phyloP scores from a whole-genome alignment of 2,113 vertebrate species.

The Cololabis saira region DNA sequence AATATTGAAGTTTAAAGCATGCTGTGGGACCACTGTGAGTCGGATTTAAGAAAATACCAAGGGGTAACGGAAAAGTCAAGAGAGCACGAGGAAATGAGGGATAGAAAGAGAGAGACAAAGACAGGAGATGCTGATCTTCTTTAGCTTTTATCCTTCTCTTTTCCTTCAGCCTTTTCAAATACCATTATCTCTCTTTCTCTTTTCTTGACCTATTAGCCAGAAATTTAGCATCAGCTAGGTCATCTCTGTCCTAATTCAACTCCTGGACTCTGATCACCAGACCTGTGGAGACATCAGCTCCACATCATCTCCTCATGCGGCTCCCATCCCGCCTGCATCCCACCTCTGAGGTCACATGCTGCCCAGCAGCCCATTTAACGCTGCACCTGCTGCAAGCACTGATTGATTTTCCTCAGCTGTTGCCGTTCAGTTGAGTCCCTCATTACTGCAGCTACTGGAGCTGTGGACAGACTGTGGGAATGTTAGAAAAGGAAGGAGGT shows the following conservation, averaged over 20 bases:
- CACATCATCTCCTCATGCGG: conserved; percentile 34
- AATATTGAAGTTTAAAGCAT: conserved; percentile 61
- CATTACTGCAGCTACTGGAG: conserved; percentile 39
- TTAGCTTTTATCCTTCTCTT: conserved; percentile 7
- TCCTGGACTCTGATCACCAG: conserved; percentile 18
- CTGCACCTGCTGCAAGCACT: conserved; percentile 57
- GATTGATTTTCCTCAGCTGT: conserved; percentile 61
- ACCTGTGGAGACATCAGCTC: conserved; percentile 31
- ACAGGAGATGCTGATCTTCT: conserved; percentile 28
- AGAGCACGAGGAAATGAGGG: conserved; percentile 23
- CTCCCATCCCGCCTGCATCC: conserved; percentile 34
- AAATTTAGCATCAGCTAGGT: conserved; percentile 22
- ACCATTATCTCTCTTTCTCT: conserved; percentile 12
- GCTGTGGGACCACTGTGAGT: conserved; percentile 39
- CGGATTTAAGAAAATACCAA: conserved; percentile 55
- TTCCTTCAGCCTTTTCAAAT: conserved; percentile 17
- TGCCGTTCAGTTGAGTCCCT: conserved; percentile 50
- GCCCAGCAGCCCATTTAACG: conserved; percentile 58
- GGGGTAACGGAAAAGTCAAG: conserved; percentile 29
- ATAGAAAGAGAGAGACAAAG: conserved; percentile 10
- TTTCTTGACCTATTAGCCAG: conserved; percentile 21
- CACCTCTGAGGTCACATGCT: conserved; percentile 47
- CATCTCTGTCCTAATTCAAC: conserved; percentile 34
- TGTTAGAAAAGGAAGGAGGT: conserved; percentile 26
- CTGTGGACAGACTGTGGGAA: conserved; percentile 9